Evolutionary conservation across 2,113 vertebrate genomes (phyloP), one percentile per base, ranked within the genome.

Genomic region (Pedetes capensis): DNA sequence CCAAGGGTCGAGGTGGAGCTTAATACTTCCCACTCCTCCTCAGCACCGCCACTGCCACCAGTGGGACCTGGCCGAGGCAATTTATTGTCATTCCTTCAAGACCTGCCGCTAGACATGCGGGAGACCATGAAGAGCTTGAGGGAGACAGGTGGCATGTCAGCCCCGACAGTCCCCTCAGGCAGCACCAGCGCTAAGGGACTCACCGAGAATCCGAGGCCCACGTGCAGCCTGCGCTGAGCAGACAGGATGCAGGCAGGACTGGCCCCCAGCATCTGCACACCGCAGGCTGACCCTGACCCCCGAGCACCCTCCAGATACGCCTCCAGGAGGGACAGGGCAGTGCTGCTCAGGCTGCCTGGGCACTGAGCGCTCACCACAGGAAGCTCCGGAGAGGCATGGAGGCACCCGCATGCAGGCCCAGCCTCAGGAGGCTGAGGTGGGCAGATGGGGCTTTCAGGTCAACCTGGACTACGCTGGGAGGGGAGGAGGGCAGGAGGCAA

Each of bases 171-270:
- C 25, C 22, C 9, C 32, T 51, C 53, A 49, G 63, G 66, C 9
- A 27, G 47, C 80, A n/a, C 8, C 20, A 18, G 16, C 0, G 5
- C 9, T 3, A 27, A 11, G 0, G 8, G 37, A 32, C 8, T 51
- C 51, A 37, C 3, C 57, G 86, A 66, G 32, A 75, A 83, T 29
- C 25, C 1, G 17, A 34, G 11, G 39, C 34, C 79, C 22, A 2
- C 16, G 0, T 27, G 34, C 39, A 12, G 51, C 29, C 23, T 59
- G 34, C 5, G 44, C 79, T 20, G 2, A 47, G 39, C 8, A 76
- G 53, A n/a, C n/a, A 84, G 42, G 75, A 66, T 0, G 27, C 9
- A 37, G 27, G 39, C 51, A 42, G 17, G n/a, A 59, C n/a, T n/a
- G n/a, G 42, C 4, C 25, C 16, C 2, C 10, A 16, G 44, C n/a